Evolutionary conservation across 2,113 vertebrate species (phyloP), one percentile per base, ranked within the genome.

Genomic region (Gadus chalcogrammus): DNA sequence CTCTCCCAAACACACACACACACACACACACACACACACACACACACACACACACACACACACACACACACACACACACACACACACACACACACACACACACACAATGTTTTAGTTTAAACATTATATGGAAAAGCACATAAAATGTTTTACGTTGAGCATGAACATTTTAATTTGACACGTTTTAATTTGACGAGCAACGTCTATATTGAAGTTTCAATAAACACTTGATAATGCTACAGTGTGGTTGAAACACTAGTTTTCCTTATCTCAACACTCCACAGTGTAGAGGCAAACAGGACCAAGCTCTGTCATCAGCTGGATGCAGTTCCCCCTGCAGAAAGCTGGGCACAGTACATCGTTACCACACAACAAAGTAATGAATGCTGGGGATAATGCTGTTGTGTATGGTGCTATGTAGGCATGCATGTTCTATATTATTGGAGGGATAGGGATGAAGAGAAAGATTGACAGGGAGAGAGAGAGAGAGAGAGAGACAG

Each of bases 351-450:
- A 48, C 8, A 61, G 73, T 61, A 62, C 55, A 62, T 16, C 64
- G 60, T 71, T 64, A 68, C 7, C 28, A 73, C 18, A 31, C 67
- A 60, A 63, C 67, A 12, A 13, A 24, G 8, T 16, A 27, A 28
- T 16, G 55, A n/a, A n/a, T 1, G 55, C 15, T 17, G 55, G 15
- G 9, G 15, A 58, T 79, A 69, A 74, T 15, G 48, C 38, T 70
- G 68, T 73, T 28, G 60, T 75, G 59, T 67, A 56, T 31, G 68
- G 35, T 35, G 66, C 61, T 72, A 75, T 74, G 61, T 77, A 9
- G 8, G 42, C 42, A 9, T 48, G 42, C 42, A 13, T 2, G 42
- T 48, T 48, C 42, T 60, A 31, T 65, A 16, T 6, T 22, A 66
- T 71, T 1, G 42, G 18, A 61, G 67, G 59, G 20, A 62, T 61